Conservation (phyloP, 2,797 vertebrate species). For the Chelmon rostratus region DNA sequence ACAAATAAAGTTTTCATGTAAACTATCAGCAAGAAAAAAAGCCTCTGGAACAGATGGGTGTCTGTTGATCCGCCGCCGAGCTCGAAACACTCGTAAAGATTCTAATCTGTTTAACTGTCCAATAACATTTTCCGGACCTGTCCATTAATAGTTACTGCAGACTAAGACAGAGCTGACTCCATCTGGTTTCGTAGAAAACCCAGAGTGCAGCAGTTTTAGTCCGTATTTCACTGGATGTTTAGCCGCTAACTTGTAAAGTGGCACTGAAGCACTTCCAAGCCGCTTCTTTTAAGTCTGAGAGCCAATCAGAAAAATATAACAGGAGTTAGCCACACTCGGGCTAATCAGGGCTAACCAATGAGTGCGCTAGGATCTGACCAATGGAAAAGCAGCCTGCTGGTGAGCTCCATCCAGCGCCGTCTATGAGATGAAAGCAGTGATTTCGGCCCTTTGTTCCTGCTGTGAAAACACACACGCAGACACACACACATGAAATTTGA, state of each 20-base stretch:
- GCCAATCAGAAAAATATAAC: not conserved
- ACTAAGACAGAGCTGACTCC: not conserved
- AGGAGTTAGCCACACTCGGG: not conserved
- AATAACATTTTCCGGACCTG: constrained; percentile 10
- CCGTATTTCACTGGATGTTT: not conserved
- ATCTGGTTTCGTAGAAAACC: not conserved
- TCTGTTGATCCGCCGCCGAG: constrained; percentile 13
- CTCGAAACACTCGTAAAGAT: not conserved
- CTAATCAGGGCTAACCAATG: not conserved
- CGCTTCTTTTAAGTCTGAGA: no score
- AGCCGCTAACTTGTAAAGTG: not conserved
- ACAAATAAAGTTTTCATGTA: not conserved
- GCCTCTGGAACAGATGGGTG: constrained; percentile 18
- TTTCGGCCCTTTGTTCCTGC: no score
- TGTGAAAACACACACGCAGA: not conserved
- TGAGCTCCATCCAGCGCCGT: no score
- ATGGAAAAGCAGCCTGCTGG: no score
- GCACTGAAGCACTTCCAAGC: not conserved
- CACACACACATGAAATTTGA: not conserved
- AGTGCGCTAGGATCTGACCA: not conserved
- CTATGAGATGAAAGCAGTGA: no score
- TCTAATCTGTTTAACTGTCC: not conserved
- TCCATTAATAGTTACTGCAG: not conserved
- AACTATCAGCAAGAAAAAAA: not conserved
- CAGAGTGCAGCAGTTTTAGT: not conserved